Conservation (phyloP, 2,797 vertebrate genomes). For the Crypturellus tataupa region DNA sequence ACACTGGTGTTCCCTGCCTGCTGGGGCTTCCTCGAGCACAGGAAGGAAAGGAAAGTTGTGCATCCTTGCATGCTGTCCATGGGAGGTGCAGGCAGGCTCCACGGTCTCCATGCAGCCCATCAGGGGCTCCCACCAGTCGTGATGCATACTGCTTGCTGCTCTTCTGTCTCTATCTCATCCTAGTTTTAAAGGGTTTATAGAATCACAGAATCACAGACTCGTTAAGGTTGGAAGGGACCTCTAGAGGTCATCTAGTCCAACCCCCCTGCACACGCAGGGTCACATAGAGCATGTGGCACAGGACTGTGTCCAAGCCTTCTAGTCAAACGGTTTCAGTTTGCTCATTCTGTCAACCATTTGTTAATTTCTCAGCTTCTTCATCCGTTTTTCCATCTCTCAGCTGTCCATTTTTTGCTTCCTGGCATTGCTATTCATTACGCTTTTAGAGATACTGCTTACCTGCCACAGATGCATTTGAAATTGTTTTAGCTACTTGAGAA, state of each 20-base stretch:
- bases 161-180: neutral
- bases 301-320: neutral
- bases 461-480: neutral
- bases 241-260: too few relatives aligned
- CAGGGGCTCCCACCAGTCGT: neutral
- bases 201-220: too few relatives aligned
- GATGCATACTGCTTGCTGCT: fast-evolving
- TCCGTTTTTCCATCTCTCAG: neutral
- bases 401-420: neutral
- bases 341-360: neutral
- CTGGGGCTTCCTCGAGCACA: neutral
- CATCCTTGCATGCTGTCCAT: neutral
- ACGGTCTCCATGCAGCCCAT: fast-evolving
- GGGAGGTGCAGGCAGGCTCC: neutral
- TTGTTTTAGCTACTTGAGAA: neutral
- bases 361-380: neutral
- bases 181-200: neutral
- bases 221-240: too few relatives aligned
- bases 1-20: neutral
- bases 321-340: neutral
- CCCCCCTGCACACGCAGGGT: too few relatives aligned
- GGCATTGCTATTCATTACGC: neutral
- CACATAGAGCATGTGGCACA: too few relatives aligned
- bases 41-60: neutral
- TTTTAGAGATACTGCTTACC: neutral